A percentile compares a stretch with the other conserved stretches of the same genome.
Evolutionary conservation across 2,113 vertebrate species (phyloP).

Genomic region (Etheostoma spectabile): DNA sequence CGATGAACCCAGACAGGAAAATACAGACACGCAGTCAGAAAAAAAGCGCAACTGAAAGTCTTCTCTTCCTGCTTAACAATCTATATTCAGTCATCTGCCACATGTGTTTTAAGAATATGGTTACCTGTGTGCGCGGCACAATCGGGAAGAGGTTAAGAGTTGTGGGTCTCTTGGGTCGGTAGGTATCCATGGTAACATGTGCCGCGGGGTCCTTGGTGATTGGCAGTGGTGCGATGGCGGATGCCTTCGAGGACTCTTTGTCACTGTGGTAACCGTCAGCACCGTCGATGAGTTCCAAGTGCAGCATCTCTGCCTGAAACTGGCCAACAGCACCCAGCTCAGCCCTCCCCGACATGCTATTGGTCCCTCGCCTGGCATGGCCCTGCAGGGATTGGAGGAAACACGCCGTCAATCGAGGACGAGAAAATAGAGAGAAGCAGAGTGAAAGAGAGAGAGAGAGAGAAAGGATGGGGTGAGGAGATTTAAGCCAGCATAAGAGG

Average conservation of each 20-base stretch:
- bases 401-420: slow-evolving; percentile 55
- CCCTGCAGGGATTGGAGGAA: slow-evolving; percentile 84
- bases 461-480: slow-evolving; percentile 57
- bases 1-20: not conserved
- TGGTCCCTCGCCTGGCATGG: slow-evolving; percentile 88
- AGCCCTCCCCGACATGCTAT: slow-evolving; percentile 82
- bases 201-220: slow-evolving; percentile 80
- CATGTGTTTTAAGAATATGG: not conserved
- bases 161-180: slow-evolving; percentile 95
- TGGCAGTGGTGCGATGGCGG: slow-evolving; percentile 61
- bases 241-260: slow-evolving; percentile 78
- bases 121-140: slow-evolving; percentile 95
- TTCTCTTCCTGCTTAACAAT: not conserved
- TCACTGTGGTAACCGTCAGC: slow-evolving; percentile 85
- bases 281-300: slow-evolving; percentile 95
- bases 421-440: slow-evolving; percentile 21
- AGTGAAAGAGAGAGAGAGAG: slow-evolving; percentile 27
- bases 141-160: slow-evolving; percentile 97
- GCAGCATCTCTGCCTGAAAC: slow-evolving; percentile 94
- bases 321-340: slow-evolving; percentile 88
- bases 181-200: slow-evolving; percentile 90
- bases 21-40: not conserved
- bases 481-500: slow-evolving; percentile 69
- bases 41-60: not conserved
- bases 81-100: slow-evolving; percentile 9